Evolutionary conservation across 2,113 vertebrate genomes (phyloP).

Genomic region (Macaca mulatta): DNA sequence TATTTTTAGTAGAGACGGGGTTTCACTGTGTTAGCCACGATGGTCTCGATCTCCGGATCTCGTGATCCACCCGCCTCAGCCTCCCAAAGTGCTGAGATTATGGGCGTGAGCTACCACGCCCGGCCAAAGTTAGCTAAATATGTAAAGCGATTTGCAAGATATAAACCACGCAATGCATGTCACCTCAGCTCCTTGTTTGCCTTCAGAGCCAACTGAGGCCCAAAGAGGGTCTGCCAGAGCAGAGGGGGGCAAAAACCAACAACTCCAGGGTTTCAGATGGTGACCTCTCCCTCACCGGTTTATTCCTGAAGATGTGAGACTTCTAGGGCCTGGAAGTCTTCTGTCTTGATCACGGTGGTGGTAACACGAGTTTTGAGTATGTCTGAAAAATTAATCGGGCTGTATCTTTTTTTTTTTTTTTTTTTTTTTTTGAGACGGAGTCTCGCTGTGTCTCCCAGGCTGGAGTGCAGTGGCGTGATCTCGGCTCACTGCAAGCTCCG

Average conservation of each 20-base stretch:
- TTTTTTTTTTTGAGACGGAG: too few species aligned
- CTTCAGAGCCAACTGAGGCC: neutral
- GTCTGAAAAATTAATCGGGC: neutral
- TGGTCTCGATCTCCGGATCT: too few species aligned
- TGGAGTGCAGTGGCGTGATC: too few species aligned
- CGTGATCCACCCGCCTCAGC: too few species aligned
- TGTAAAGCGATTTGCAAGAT: neutral
- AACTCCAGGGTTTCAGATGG: neutral
- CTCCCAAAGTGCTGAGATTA: too few species aligned
- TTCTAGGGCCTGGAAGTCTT: neutral
- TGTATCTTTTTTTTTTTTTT: neutral
- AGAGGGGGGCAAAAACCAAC: neutral
- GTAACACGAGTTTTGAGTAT: neutral
- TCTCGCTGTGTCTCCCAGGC: too few species aligned
- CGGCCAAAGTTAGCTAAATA: too few species aligned
- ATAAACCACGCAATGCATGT: too few species aligned
- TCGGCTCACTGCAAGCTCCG: too few species aligned
- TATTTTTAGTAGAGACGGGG: too few species aligned
- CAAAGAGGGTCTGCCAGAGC: neutral
- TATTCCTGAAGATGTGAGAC: constrained; percentile 2
- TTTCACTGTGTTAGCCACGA: too few species aligned
- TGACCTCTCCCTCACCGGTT: neutral
- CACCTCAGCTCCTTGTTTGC: neutral
- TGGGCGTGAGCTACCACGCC: too few species aligned
- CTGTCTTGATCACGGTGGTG: neutral